These are phyloP conservation scores for Diarsia brunnea DNA, from an alignment of 2,888 invertebrate species.

Conservation along the genomic window DNA sequence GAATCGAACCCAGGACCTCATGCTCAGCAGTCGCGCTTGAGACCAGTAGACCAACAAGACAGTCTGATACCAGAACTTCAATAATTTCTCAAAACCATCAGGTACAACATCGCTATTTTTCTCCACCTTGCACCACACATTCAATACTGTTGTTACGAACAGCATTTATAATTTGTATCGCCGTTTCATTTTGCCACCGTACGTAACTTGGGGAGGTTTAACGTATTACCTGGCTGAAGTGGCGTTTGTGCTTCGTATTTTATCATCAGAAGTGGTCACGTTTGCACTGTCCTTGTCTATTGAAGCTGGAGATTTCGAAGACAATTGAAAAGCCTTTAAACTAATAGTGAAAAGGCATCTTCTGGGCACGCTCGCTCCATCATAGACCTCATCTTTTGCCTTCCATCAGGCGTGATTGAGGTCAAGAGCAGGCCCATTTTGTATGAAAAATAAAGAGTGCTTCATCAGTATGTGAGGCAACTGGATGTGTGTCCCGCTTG, in stretches of 20 bases:
- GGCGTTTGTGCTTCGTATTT: not conserved
- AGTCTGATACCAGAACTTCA: too few species aligned
- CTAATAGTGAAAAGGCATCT: too few species aligned
- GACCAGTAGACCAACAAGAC: too few species aligned
- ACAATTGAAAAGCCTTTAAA: not conserved
- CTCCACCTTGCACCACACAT: constrained; percentile 5
- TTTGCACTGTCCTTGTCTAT: not conserved
- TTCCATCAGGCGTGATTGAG: too few species aligned
- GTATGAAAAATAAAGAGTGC: too few species aligned
- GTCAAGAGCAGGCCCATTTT: too few species aligned
- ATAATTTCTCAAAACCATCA: not conserved
- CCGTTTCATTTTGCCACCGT: constrained; percentile 27
- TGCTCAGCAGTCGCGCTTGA: too few species aligned
- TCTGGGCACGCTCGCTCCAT: too few species aligned
- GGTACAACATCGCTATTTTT: not conserved
- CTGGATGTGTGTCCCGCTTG: too few species aligned
- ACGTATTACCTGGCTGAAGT: not conserved
- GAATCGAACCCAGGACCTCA: too few species aligned
- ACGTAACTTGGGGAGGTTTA: constrained; percentile 9
- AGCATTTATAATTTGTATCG: constrained; percentile 32
- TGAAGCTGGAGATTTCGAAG: not conserved
- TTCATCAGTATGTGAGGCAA: too few species aligned
- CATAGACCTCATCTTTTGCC: too few species aligned
- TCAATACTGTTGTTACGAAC: constrained; percentile 24
- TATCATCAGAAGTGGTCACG: not conserved